Percentiles rank a stretch among this genome's conserved stretches.
These are phyloP conservation scores for Poecilobothrus nobilitatus DNA, from an alignment of 2,888 invertebrate genomes.

Conservation along the genomic window DNA sequence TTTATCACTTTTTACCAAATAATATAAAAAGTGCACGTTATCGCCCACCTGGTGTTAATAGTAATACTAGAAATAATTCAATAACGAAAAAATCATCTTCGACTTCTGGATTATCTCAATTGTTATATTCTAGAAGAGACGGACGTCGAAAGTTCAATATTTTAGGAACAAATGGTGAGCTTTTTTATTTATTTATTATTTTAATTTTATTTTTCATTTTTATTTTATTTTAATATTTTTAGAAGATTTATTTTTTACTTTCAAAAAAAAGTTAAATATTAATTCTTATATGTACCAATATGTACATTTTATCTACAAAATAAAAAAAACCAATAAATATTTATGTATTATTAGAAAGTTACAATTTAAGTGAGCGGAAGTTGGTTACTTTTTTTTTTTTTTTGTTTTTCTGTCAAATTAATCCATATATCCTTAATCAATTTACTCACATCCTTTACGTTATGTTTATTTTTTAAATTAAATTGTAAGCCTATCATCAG, in stretches of 20 bases:
- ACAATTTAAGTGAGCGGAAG: too few relatives aligned
- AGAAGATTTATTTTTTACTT: conserved; percentile 2
- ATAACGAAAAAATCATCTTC: conserved; percentile 65
- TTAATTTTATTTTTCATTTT: conserved; percentile 19
- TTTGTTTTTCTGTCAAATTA: too few relatives aligned
- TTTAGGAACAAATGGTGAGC: conserved; percentile 53
- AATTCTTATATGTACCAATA: too few relatives aligned
- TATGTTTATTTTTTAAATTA: too few relatives aligned
- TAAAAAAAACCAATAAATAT: too few relatives aligned
- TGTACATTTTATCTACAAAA: conserved; percentile 14
- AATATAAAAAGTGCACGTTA: conserved; percentile 80
- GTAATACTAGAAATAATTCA: conserved; percentile 45
- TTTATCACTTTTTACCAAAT: conserved; percentile 51
- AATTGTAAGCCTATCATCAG: too few relatives aligned
- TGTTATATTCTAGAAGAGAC: conserved; percentile 52
- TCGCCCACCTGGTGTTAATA: conserved; percentile 66
- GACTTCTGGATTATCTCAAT: conserved; percentile 64
- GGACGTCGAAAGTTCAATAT: conserved; percentile 45
- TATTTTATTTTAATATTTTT: conserved; percentile 15
- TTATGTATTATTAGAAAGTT: too few relatives aligned
- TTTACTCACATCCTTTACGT: too few relatives aligned
- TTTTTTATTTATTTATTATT: conserved; percentile 17
- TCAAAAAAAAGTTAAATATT: too few relatives aligned
- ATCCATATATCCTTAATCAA: too few relatives aligned
- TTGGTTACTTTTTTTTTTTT: too few relatives aligned